These are phyloP conservation scores for Cataglyphis rosenhaueri DNA, from an alignment of 2,888 invertebrate species.

Conservation along the genomic window DNA sequence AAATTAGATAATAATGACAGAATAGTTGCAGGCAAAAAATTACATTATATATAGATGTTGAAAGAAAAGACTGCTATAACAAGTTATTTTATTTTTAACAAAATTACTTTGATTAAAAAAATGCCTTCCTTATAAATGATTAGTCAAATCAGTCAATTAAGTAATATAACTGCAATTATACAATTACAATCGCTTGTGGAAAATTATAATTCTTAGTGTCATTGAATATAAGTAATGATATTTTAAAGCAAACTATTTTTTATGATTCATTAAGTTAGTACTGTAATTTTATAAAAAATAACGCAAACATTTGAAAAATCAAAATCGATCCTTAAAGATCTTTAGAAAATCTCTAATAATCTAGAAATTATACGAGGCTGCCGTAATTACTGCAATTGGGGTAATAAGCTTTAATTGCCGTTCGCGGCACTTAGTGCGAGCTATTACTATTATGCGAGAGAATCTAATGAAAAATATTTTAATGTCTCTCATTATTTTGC, in stretches of 20 bases:
- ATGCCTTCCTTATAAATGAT: neutral
- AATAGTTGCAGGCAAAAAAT: neutral
- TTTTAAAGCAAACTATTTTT: neutral
- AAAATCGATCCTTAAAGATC: constrained; percentile 11
- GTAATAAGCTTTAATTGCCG: constrained; percentile 38
- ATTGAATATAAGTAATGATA: neutral
- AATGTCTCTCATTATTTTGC: neutral
- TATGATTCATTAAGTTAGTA: neutral
- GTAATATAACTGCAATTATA: neutral
- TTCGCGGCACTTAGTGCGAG: neutral
- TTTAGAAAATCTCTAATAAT: constrained; percentile 4
- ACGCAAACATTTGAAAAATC: neutral
- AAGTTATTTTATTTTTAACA: neutral
- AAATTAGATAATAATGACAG: constrained; percentile 2
- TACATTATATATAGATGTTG: neutral
- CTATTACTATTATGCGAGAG: constrained; percentile 23
- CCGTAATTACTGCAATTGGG: constrained; percentile 32
- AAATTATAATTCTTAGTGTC: neutral
- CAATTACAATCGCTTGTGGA: neutral
- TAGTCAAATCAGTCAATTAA: neutral
- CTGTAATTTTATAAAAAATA: neutral
- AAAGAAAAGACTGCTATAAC: neutral
- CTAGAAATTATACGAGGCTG: constrained; percentile 22
- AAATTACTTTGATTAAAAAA: neutral
- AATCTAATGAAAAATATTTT: constrained; percentile 35